Conservation (phyloP, 2,797 vertebrate species). For the Lagodon rhomboides region DNA sequence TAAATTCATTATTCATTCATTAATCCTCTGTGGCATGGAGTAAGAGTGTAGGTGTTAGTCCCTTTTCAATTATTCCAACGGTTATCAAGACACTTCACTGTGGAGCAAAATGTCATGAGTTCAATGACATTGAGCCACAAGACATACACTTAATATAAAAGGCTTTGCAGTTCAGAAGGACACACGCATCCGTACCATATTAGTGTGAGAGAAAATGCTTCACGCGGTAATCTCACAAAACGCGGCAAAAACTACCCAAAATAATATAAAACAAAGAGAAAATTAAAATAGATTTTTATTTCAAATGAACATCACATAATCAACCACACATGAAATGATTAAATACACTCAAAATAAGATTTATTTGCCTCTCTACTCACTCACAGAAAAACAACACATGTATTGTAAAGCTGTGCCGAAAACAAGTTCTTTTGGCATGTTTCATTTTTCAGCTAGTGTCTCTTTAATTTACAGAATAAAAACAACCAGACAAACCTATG, state of each 20-base stretch:
- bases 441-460: slow-evolving; percentile 81
- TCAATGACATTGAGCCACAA: background rate
- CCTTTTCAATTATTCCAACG: too few species aligned
- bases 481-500: slow-evolving; percentile 62
- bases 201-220: background rate
- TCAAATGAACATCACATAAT: slow-evolving; percentile 79
- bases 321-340: slow-evolving; percentile 76
- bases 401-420: slow-evolving; percentile 79
- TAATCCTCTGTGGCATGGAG: too few species aligned
- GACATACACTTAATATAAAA: background rate
- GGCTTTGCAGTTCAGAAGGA: background rate
- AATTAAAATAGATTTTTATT: slow-evolving; percentile 76
- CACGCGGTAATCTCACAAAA: background rate
- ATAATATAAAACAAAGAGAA: slow-evolving; percentile 29
- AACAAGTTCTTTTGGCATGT: slow-evolving; percentile 81
- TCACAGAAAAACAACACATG: slow-evolving; percentile 65
- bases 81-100: background rate
- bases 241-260: background rate
- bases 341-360: slow-evolving; percentile 81
- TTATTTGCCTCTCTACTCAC: slow-evolving; percentile 72
- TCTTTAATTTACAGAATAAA: slow-evolving; percentile 75
- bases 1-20: too few species aligned
- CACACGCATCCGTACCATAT: background rate
- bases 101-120: background rate
- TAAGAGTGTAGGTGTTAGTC: too few species aligned